Base-by-base conservation (phyloP, 2,888 invertebrate species). In the Coleophora deauratella region DNA sequence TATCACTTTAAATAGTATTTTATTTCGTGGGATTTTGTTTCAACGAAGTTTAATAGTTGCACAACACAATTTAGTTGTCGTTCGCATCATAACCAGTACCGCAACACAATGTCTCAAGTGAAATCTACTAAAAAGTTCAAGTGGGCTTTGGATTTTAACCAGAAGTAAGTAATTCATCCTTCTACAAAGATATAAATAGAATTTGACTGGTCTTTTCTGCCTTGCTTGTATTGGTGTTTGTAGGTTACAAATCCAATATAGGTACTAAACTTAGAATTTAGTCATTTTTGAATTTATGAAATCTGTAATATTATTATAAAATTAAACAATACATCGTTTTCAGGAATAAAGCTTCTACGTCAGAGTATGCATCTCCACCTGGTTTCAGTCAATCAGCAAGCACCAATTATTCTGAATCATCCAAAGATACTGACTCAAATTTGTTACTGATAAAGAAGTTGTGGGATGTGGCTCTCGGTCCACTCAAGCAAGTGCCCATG, bases 401-500 rank as follows among this genome's bases (percentile, higher is more conserved):
- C 43, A 89, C 93, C 35, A 91, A 88, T 58, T 92, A 92, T 55
- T 90, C 88, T 2, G 96, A 96, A 84, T 89, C 91, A 4, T 91
- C 93, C 0, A 91, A 91, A 67, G 96, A 97, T 62, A 89, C 91
- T 0, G 95, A 95, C 68, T 91, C 93, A 0, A 93, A 93, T 72
- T 91, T 93, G 59, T 86, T 97, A 40, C 91, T 97, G 51, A 94
- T 95, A 8, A 98, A 97, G 71, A 96, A 97, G 70, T 93, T 98
- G 38, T 99, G 98, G 98, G 98, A 99, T 68, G 89, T 98, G 39
- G 98, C 98, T 0, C 76, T 98, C 12, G 97, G 95, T 0, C 98
- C 99, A 2, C 73, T 99, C 28, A 98, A 98, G 74, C 98, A 96
- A 86, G 95, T 95, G 52, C 98, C 98, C 0, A 99, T 99, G 99